phyloP scores from a whole-genome alignment of 2,113 vertebrate species.

The Gobiocypris rarus region DNA sequence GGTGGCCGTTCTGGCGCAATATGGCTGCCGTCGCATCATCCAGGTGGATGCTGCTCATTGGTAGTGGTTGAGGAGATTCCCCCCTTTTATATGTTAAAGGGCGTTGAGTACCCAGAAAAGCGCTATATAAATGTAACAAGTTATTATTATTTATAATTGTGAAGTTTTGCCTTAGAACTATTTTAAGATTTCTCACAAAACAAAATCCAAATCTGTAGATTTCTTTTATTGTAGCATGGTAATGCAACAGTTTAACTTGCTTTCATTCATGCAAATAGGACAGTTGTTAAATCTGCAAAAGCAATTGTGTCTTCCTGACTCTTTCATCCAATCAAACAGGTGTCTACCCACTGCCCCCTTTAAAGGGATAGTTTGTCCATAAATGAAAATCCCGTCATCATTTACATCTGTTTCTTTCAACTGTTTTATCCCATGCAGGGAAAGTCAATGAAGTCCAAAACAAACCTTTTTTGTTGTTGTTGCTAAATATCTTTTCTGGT shows the following conservation, averaged over 20 bases:
- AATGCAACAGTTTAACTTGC: not conserved
- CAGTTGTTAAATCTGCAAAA: not conserved
- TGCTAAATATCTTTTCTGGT: not conserved
- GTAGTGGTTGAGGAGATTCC: too few relatives aligned
- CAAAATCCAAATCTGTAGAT: not conserved
- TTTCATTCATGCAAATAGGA: not conserved
- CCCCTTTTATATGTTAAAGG: too few relatives aligned
- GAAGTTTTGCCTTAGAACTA: not conserved
- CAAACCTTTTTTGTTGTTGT: too few relatives aligned
- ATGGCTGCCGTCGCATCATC: too few relatives aligned
- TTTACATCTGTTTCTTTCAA: not conserved
- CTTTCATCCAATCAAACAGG: not conserved
- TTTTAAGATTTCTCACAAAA: conserved; percentile 9
- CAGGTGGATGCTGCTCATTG: too few relatives aligned
- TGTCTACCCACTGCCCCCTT: not conserved
- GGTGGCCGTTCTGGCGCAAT: too few relatives aligned
- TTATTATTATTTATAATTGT: not conserved
- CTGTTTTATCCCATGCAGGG: not conserved
- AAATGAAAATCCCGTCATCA: not conserved
- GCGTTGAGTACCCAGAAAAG: too few relatives aligned
- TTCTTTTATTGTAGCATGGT: not conserved
- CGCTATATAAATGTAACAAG: too few relatives aligned
- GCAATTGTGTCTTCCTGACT: not conserved
- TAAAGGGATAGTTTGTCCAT: not conserved
- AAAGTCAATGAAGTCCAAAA: not conserved